Evolutionary conservation across 1,140 invertebrate genomes (phyloP).

Genomic region (Halyomorpha halys): DNA sequence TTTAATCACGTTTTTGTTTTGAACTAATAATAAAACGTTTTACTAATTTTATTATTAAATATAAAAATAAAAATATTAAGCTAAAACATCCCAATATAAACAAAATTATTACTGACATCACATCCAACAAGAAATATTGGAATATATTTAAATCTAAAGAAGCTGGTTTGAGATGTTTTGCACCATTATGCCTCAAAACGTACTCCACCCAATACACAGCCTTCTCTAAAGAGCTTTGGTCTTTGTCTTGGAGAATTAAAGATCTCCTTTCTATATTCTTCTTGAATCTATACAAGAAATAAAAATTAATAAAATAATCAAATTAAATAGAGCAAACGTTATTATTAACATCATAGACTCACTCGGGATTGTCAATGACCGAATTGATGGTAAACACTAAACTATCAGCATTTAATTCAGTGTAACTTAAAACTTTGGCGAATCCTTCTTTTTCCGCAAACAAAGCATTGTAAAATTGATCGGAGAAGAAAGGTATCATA

Average conservation of each 20-base stretch:
- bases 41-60: too few relatives aligned
- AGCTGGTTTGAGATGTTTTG: constrained; percentile 34
- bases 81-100: too few relatives aligned
- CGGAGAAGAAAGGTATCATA: constrained; percentile 55
- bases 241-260: constrained; percentile 37
- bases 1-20: too few relatives aligned
- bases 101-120: too few relatives aligned
- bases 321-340: not conserved
- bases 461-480: constrained; percentile 42
- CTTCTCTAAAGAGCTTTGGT: constrained; percentile 34
- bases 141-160: too few relatives aligned
- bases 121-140: too few relatives aligned
- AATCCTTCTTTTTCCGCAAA: constrained; percentile 31
- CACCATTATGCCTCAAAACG: constrained; percentile 38
- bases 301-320: too few relatives aligned
- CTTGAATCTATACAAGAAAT: constrained; percentile 30
- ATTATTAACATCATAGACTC: not conserved
- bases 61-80: too few relatives aligned
- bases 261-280: constrained; percentile 36
- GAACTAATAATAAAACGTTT: too few relatives aligned
- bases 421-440: constrained; percentile 25
- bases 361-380: not conserved
- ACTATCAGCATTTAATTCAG: constrained; percentile 22
- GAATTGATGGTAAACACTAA: constrained; percentile 26
- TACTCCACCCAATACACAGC: constrained; percentile 42